A percentile compares a stretch with the other conserved stretches of the same genome.
Conservation (phyloP, 2,888 invertebrate species). For the Sepiola atlantica region DNA sequence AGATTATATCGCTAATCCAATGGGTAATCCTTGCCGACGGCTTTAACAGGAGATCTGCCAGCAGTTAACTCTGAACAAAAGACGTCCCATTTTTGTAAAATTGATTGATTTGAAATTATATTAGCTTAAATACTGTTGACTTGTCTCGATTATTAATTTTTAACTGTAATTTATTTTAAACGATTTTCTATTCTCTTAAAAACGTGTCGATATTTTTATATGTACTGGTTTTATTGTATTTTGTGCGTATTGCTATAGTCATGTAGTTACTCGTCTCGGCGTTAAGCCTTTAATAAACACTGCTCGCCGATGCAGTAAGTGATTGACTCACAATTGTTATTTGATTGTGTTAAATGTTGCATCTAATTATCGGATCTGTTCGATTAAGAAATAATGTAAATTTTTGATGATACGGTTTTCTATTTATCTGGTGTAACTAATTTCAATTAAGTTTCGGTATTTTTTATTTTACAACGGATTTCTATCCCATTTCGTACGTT, state of each 20-base stretch:
- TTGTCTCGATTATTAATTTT: too few relatives aligned
- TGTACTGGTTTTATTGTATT: background rate
- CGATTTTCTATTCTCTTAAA: background rate
- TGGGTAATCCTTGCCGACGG: background rate
- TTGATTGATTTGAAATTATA: too few relatives aligned
- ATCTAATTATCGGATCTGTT: slow-evolving; percentile 32
- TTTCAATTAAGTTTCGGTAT: background rate
- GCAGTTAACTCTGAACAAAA: background rate
- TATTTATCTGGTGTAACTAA: background rate
- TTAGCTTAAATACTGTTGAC: too few relatives aligned
- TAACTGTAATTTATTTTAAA: background rate
- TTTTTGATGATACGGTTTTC: background rate
- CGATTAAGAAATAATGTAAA: background rate
- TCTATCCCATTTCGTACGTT: too few relatives aligned
- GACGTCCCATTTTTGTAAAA: too few relatives aligned
- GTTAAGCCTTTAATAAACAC: background rate
- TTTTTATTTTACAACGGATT: too few relatives aligned
- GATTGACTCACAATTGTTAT: background rate
- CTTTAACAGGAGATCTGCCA: background rate
- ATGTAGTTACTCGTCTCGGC: background rate
- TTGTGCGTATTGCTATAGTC: background rate
- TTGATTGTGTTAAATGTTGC: slow-evolving; percentile 32
- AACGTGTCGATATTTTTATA: background rate
- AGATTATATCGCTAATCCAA: background rate
- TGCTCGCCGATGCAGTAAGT: background rate